A percentile compares a stretch with the other conserved stretches of the same genome.
These are phyloP conservation scores for Palythoa caribaeorum DNA, from an alignment of 92 coral and sea anemone genomes.

Conservation along the genomic window DNA sequence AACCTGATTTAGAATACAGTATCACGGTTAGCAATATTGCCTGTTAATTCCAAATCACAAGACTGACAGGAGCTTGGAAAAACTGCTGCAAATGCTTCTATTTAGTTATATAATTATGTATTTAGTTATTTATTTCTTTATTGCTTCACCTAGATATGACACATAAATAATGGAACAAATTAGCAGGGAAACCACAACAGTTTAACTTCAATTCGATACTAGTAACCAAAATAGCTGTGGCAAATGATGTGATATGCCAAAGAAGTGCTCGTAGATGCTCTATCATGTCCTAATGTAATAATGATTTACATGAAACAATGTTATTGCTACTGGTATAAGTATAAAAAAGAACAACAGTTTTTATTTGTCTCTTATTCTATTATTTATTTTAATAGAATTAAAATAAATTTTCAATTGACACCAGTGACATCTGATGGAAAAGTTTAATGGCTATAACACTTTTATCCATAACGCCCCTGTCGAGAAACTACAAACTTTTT, in stretches of 20 bases:
- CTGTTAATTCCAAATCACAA: slow-evolving; percentile 3
- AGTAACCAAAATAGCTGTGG: neutral
- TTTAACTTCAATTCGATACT: slow-evolving; percentile 1
- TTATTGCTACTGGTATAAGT: slow-evolving; percentile 3
- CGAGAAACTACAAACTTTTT: slow-evolving; percentile 7
- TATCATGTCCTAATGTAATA: neutral
- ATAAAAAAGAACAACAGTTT: neutral
- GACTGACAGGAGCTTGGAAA: slow-evolving; percentile 4
- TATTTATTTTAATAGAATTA: neutral
- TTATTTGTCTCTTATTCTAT: neutral
- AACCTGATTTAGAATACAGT: neutral
- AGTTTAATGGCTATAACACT: neutral
- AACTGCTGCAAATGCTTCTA: neutral
- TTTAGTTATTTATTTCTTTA: neutral
- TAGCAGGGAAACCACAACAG: slow-evolving; percentile 6
- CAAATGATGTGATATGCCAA: slow-evolving; percentile 7
- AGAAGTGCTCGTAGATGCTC: slow-evolving; percentile 9
- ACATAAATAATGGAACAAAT: neutral
- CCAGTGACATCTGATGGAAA: neutral
- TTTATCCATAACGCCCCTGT: slow-evolving; percentile 2
- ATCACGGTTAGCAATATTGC: slow-evolving; percentile 1
- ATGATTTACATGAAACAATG: neutral
- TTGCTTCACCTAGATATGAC: slow-evolving; percentile 5
- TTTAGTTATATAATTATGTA: neutral
- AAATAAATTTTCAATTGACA: slow-evolving; percentile 4